phyloP scores from a whole-genome alignment of 2,797 vertebrate species.

The Propithecus perrieri region DNA sequence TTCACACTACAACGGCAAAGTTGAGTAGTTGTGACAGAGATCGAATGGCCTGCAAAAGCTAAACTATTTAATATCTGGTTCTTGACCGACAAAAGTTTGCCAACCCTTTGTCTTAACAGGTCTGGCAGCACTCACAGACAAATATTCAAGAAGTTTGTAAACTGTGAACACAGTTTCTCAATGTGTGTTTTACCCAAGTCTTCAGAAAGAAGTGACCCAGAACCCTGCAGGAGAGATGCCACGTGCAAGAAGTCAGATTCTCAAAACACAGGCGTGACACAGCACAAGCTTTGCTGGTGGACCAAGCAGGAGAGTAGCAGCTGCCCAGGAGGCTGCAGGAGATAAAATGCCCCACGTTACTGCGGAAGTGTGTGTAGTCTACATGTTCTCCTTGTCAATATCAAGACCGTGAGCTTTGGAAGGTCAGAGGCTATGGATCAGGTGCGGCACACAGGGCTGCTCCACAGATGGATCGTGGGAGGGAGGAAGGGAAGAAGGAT shows the following conservation, averaged over 20 bases:
- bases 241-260: neutral
- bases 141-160: neutral
- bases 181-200: neutral
- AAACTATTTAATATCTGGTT: neutral
- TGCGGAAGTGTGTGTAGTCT: neutral
- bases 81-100: neutral
- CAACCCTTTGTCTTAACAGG: neutral
- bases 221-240: neutral
- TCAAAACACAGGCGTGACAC: neutral
- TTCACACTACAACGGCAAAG: neutral
- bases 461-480: neutral
- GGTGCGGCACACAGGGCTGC: neutral
- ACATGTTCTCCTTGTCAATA: neutral
- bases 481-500: neutral
- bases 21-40: neutral
- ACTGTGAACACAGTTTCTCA: neutral
- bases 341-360: neutral
- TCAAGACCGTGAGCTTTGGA: neutral
- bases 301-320: neutral
- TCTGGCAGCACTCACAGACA: neutral
- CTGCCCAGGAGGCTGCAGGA: neutral
- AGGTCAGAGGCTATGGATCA: neutral
- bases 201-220: neutral
- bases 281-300: neutral
- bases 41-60: neutral